Conservation (phyloP, 1,140 invertebrate genomes). For the Andrena cerasifolii region DNA sequence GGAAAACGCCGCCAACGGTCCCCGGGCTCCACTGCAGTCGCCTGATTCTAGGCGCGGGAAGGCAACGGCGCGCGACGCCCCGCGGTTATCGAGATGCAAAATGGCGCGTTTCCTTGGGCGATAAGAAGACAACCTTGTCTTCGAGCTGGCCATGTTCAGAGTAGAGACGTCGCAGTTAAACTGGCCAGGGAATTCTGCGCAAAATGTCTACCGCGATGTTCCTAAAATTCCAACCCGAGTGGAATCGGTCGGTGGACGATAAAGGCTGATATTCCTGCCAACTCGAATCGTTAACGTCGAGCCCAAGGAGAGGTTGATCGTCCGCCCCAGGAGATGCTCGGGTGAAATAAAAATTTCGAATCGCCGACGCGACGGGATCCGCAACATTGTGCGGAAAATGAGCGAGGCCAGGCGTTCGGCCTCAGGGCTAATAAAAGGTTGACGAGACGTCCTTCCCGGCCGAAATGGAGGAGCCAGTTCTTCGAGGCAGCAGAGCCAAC, state of each 20-base stretch:
- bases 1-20: background rate
- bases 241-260: background rate
- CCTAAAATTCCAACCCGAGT: background rate
- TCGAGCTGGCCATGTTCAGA: background rate
- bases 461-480: conserved; percentile 43
- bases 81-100: conserved; percentile 8
- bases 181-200: background rate
- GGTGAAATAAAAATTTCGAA: conserved; percentile 24
- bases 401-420: conserved; percentile 15
- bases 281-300: conserved; percentile 33
- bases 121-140: background rate
- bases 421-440: conserved; percentile 50
- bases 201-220: background rate
- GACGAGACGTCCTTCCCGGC: conserved; percentile 43
- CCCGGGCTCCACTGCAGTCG: no score
- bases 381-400: conserved; percentile 58
- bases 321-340: background rate
- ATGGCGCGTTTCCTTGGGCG: background rate
- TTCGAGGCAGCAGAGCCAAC: conserved; percentile 33
- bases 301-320: conserved; percentile 14
- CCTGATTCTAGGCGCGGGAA: background rate
- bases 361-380: conserved; percentile 3
- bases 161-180: background rate
- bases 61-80: background rate
- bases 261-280: conserved; percentile 6